These are phyloP conservation scores for Pristis pectinata DNA, from an alignment of 2,797 vertebrate genomes.

Conservation along the genomic window DNA sequence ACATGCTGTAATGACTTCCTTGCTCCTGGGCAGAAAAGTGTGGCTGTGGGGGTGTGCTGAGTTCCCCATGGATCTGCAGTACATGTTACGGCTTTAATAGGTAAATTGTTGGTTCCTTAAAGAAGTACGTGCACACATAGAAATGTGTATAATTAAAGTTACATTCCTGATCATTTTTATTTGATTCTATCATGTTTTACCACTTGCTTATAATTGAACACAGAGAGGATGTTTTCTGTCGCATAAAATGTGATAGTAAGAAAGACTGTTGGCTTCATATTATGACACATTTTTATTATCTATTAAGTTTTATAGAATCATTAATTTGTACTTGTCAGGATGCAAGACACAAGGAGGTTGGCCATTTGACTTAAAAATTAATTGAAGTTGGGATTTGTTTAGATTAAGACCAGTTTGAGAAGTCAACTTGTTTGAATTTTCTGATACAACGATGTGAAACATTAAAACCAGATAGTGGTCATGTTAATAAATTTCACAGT, in stretches of 20 bases:
- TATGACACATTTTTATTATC: slow-evolving; percentile 37
- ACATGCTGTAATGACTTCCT: slow-evolving; percentile 88
- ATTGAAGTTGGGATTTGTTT: slow-evolving; percentile 35
- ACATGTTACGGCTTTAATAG: slow-evolving; percentile 65
- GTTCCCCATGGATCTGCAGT: slow-evolving; percentile 67
- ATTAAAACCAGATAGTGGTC: background rate
- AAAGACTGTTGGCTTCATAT: slow-evolving; percentile 31
- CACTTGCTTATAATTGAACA: slow-evolving; percentile 37
- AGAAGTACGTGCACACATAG: slow-evolving; percentile 16
- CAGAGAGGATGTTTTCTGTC: slow-evolving; percentile 32
- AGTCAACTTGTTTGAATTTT: background rate
- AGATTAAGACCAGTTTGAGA: slow-evolving; percentile 24
- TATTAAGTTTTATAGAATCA: slow-evolving; percentile 38
- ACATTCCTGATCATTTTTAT: slow-evolving; percentile 30
- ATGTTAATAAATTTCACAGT: background rate
- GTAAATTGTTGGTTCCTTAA: slow-evolving; percentile 38
- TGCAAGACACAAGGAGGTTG: background rate
- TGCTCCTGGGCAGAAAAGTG: slow-evolving; percentile 79
- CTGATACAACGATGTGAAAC: background rate
- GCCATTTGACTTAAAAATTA: slow-evolving; percentile 34
- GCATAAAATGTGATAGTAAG: slow-evolving; percentile 32
- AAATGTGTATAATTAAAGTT: slow-evolving; percentile 22
- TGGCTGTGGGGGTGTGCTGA: slow-evolving; percentile 75
- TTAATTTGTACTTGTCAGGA: slow-evolving; percentile 36
- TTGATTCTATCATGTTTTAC: slow-evolving; percentile 34